Evolutionary conservation across 30 jellyfish, hydroid and myxozoan genomes (phyloP), one percentile per base, ranked within the genome.

Genomic region (Haliclystus octoradiatus): DNA sequence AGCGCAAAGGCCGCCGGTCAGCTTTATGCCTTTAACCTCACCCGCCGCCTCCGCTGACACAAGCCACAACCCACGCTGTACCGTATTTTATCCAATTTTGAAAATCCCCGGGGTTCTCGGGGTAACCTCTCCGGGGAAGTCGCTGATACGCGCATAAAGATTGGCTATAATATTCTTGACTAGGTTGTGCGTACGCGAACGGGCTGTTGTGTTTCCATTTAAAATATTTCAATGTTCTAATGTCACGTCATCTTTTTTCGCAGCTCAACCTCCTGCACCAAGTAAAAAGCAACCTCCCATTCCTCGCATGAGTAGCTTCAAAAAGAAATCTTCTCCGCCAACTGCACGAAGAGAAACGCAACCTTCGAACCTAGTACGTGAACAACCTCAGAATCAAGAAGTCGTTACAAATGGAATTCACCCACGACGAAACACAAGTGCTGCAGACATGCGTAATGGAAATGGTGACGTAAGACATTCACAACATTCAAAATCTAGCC

Each of bases 271-370:
- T 62, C 13, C 86, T 78, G 19, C 68, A 40, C 88, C 53, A 7
- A 57, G 62, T 33, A 86, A 79, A 61, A 84, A 73, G 75, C 94
- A 81, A 15, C 90, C 82, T 5, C 57, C 67, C 81, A 66, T 77
- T 31, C 84, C 96, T 23, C 94, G 93, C 1, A 57, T 86, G 77
- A 86, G 83, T 66, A 86, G 96, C 65, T 86, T 86, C 84, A 86
- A 86, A 68, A 74, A 74, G 40, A 85, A 81, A 51, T 7, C 71
- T 33, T 74, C 71, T 0, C 52, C 70, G 2, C 69, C 77, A 1
- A 82, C 52, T 0, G 19, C 9, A 5, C 9, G 57, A 19, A 40
- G 19, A 19, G 57, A 40, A 19, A n/a, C n/a, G n/a, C 57, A 40
- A 19, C 14, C 57, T 5, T 9, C 49, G 50, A 82, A 68, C 26